Percentiles rank a stretch among this genome's conserved stretches.
Conservation (phyloP, 1,140 invertebrate species). For the Agrypnia vestita region DNA sequence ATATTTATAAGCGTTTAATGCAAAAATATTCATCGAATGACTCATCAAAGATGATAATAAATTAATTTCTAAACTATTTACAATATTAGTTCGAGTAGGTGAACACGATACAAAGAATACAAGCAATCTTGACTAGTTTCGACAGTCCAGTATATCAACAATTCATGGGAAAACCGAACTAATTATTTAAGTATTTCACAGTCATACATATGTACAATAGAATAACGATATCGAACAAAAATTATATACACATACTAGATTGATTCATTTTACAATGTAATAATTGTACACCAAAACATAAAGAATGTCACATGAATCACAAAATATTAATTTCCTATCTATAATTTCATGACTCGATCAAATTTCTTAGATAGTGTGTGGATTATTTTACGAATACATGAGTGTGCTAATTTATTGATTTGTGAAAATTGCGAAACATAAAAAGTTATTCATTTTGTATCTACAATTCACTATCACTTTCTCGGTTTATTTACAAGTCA, state of each 20-base stretch:
- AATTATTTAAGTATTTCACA: slow-evolving; percentile 33
- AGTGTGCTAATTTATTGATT: not conserved
- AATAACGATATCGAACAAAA: slow-evolving; percentile 3
- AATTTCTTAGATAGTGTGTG: not conserved
- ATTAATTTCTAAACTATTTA: slow-evolving; percentile 56
- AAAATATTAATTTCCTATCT: not conserved
- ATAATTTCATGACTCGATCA: too few species aligned
- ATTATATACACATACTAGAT: not conserved
- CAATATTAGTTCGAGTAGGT: slow-evolving; percentile 37
- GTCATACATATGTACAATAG: slow-evolving; percentile 19
- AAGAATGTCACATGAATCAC: not conserved
- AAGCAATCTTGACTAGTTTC: slow-evolving; percentile 59
- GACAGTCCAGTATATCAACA: slow-evolving; percentile 56
- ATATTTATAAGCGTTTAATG: slow-evolving; percentile 61
- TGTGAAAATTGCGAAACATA: slow-evolving; percentile 2
- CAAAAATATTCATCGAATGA: slow-evolving; percentile 61
- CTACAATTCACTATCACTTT: not conserved
- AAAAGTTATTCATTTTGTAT: not conserved
- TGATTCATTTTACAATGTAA: not conserved
- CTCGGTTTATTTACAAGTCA: slow-evolving; percentile 13
- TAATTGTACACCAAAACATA: not conserved
- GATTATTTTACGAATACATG: not conserved
- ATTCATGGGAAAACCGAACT: slow-evolving; percentile 37
- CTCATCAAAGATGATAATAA: slow-evolving; percentile 58
- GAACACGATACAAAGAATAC: slow-evolving; percentile 44